Percentiles rank a stretch among this genome's conserved stretches.
phyloP scores from a whole-genome alignment of 2,888 invertebrate genomes.

The Dryocosmus kuriphilus region DNA sequence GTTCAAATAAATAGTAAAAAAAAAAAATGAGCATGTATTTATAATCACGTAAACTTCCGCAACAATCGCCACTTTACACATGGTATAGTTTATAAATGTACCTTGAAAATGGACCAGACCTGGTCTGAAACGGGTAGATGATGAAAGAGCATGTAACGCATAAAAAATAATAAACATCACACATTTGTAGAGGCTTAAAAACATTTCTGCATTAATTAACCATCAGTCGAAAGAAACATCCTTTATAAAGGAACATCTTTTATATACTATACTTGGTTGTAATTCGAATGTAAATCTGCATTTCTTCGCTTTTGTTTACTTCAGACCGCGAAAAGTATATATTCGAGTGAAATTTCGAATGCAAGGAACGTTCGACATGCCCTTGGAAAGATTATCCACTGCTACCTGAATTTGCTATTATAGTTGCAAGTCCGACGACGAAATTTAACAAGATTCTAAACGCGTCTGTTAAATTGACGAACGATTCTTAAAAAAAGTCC shows the following conservation, averaged over 20 bases:
- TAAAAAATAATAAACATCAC: no score
- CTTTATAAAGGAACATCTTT: no score
- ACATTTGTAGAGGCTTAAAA: no score
- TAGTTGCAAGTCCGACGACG: background rate
- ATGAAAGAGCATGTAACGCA: no score
- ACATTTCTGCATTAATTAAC: no score
- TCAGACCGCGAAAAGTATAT: slow-evolving; percentile 62
- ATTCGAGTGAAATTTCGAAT: slow-evolving; percentile 71
- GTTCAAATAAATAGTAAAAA: background rate
- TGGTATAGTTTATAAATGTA: no score
- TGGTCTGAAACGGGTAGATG: no score
- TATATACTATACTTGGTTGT: slow-evolving; percentile 45
- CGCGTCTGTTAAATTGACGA: slow-evolving; percentile 31
- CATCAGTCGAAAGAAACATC: no score
- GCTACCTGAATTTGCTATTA: slow-evolving; percentile 50
- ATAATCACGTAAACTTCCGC: slow-evolving; percentile 55
- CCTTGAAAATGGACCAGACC: no score
- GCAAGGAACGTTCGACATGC: slow-evolving; percentile 68
- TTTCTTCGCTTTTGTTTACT: slow-evolving; percentile 60
- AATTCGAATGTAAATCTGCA: slow-evolving; percentile 58
- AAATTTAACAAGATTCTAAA: slow-evolving; percentile 18
- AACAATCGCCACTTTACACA: no score
- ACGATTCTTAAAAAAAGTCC: slow-evolving; percentile 17
- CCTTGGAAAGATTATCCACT: slow-evolving; percentile 75
- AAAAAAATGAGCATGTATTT: background rate